phyloP scores from a whole-genome alignment of 2,888 invertebrate species.

The Drosophila anomelani region DNA sequence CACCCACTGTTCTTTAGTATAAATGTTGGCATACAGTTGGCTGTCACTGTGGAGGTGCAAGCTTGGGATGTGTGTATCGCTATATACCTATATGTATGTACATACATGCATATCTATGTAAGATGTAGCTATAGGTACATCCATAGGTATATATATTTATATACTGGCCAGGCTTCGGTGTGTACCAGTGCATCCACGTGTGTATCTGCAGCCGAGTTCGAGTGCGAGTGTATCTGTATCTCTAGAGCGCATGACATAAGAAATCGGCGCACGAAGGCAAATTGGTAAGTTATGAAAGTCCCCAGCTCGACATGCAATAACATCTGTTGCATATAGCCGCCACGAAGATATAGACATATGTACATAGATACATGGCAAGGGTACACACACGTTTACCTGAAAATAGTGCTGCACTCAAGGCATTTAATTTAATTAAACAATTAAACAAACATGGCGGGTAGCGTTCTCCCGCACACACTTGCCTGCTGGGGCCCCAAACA shows the following conservation, averaged over 20 bases:
- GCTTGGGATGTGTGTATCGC: slow-evolving; percentile 10
- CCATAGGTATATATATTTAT: not conserved
- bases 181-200: slow-evolving; percentile 31
- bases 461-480: slow-evolving; percentile 19
- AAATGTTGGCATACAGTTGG: slow-evolving; percentile 15
- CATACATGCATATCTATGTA: not conserved
- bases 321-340: slow-evolving; percentile 68
- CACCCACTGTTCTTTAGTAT: not conserved
- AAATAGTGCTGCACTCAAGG: slow-evolving; percentile 58
- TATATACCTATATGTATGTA: not conserved
- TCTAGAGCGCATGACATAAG: slow-evolving; percentile 71
- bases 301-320: slow-evolving; percentile 56
- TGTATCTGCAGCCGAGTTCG: slow-evolving; percentile 10
- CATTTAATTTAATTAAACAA: slow-evolving; percentile 83
- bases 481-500: slow-evolving; percentile 53
- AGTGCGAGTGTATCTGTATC: slow-evolving; percentile 18
- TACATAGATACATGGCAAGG: not conserved
- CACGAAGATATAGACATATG: slow-evolving; percentile 2
- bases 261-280: slow-evolving; percentile 55
- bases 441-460: slow-evolving; percentile 73
- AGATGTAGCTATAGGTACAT: not conserved
- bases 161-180: slow-evolving; percentile 13
- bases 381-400: slow-evolving; percentile 10
- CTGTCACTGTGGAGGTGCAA: slow-evolving; percentile 38
- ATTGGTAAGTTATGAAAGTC: slow-evolving; percentile 61